Conservation (phyloP, 2,113 vertebrate genomes). For the Canis aureus region DNA sequence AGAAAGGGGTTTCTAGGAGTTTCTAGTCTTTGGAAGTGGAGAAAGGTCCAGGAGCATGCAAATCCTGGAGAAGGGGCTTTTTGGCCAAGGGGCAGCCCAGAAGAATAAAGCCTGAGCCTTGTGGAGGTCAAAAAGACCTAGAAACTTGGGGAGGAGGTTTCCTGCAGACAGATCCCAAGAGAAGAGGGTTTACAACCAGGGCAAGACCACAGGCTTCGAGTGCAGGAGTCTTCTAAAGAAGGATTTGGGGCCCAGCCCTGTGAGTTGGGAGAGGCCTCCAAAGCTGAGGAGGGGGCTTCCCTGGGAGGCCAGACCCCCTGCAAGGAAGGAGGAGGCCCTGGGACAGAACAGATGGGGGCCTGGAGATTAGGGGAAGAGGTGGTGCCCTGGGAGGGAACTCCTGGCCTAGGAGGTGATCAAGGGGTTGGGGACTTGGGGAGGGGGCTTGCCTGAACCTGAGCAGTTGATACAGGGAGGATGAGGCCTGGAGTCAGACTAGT, state of each 20-base stretch:
- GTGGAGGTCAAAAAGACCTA: not conserved
- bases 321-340: not conserved
- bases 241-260: not conserved
- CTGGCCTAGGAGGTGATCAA: not conserved
- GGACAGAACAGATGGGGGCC: not conserved
- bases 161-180: not conserved
- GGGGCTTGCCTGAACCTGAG: constrained; percentile 43
- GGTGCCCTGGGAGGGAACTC: not conserved
- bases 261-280: not conserved
- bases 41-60: not conserved
- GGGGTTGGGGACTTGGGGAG: not conserved
- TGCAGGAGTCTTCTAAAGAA: not conserved
- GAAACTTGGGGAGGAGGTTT: not conserved
- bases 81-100: not conserved
- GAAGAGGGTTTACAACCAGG: not conserved
- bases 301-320: not conserved
- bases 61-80: not conserved
- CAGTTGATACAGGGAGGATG: not conserved
- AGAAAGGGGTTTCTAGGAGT: not conserved
- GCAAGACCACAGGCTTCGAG: not conserved
- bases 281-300: not conserved
- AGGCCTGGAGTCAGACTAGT: constrained; percentile 53
- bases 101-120: not conserved
- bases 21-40: not conserved
- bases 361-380: not conserved